phyloP scores from a whole-genome alignment of 2,888 invertebrate genomes.

The Capitulum mitella region DNA sequence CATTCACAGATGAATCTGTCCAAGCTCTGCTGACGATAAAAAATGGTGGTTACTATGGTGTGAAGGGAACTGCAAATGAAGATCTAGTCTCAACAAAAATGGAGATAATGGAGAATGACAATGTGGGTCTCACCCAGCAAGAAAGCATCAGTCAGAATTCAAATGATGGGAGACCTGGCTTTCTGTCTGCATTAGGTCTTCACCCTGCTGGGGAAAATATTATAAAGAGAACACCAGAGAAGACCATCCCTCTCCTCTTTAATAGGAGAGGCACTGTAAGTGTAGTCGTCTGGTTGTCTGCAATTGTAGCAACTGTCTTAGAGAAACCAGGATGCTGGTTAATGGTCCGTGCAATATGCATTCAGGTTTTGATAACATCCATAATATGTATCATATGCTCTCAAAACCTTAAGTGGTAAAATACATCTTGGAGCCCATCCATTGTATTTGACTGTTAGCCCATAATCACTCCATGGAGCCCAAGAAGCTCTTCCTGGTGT shows the following conservation, averaged over 20 bases:
- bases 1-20: slow-evolving; percentile 45
- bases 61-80: slow-evolving; percentile 48
- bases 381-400: too few species aligned
- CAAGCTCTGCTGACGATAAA: slow-evolving; percentile 52
- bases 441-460: too few species aligned
- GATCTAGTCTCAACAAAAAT: not conserved
- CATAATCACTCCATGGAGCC: not conserved
- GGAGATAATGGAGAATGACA: not conserved
- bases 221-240: not conserved
- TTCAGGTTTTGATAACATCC: too few species aligned
- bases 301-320: too few species aligned
- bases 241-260: not conserved
- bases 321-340: too few species aligned
- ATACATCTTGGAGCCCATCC: too few species aligned
- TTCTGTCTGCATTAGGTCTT: not conserved
- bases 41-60: slow-evolving; percentile 51
- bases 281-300: too few species aligned
- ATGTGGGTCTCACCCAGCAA: not conserved
- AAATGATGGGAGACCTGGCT: not conserved
- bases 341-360: too few species aligned
- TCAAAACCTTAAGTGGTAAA: too few species aligned
- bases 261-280: slow-evolving; percentile 15
- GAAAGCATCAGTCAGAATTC: too few species aligned
- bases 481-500: not conserved
- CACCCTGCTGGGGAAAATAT: not conserved